These are phyloP conservation scores for Acanthornis magna DNA, from an alignment of 2,797 vertebrate genomes.

Conservation along the genomic window DNA sequence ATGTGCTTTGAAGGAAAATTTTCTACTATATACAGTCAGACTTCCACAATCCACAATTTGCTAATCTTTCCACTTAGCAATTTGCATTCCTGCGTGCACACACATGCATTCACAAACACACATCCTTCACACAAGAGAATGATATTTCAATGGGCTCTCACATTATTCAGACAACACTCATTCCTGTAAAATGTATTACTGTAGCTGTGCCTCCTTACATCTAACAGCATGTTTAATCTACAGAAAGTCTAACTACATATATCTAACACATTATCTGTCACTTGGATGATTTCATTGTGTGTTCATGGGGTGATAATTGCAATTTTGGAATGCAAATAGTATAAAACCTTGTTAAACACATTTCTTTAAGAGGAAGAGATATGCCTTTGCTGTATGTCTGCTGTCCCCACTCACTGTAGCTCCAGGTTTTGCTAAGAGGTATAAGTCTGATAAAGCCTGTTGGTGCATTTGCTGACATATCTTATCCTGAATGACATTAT, in stretches of 20 bases:
- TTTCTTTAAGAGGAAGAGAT: conserved; percentile 22
- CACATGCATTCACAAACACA: background rate
- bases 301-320: conserved; percentile 48
- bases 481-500: conserved; percentile 21
- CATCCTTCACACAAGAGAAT: background rate
- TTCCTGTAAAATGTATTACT: background rate
- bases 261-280: conserved; percentile 25
- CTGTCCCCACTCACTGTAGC: background rate
- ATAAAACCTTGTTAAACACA: conserved; percentile 50
- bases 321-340: conserved; percentile 43
- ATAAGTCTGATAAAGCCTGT: conserved; percentile 6
- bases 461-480: conserved; percentile 27
- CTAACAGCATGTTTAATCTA: background rate
- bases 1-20: conserved; percentile 3
- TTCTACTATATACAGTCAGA: background rate
- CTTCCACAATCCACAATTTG: conserved; percentile 26
- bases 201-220: background rate
- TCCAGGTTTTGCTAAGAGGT: conserved; percentile 37
- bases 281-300: conserved; percentile 31
- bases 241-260: conserved; percentile 5
- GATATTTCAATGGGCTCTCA: background rate
- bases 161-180: background rate
- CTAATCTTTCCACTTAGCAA: conserved; percentile 27
- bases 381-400: background rate
- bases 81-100: conserved; percentile 4